Percentiles rank a stretch among this genome's conserved stretches.
phyloP scores from a whole-genome alignment of 2,888 invertebrate genomes.

The Labia minor region DNA sequence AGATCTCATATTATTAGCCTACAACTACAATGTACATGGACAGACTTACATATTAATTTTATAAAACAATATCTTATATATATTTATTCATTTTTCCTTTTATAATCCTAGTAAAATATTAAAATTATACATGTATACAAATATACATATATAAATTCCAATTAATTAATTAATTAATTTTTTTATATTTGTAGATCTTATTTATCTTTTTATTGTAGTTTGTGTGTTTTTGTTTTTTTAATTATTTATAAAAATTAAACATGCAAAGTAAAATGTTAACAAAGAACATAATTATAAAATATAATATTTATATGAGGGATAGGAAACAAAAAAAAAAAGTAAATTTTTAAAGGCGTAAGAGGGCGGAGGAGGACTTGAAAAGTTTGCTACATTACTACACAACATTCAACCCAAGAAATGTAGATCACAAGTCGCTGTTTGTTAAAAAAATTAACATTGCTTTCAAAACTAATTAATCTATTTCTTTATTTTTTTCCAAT shows the following conservation, averaged over 20 bases:
- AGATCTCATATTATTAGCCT: constrained; percentile 20
- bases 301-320: too few species aligned
- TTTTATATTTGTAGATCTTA: too few species aligned
- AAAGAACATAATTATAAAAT: not conserved
- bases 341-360: not conserved
- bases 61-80: constrained; percentile 19
- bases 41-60: not conserved
- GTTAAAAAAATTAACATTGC: not conserved
- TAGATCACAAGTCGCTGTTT: constrained; percentile 13
- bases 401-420: constrained; percentile 24
- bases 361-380: constrained; percentile 17
- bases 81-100: constrained; percentile 17
- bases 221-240: constrained; percentile 15
- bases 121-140: constrained; percentile 17
- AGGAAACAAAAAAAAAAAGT: not conserved
- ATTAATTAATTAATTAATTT: constrained; percentile 20
- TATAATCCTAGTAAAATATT: constrained; percentile 21
- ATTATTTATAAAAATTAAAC: constrained; percentile 22
- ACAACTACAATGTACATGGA: constrained; percentile 15
- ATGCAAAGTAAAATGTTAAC: constrained; percentile 21
- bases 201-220: too few species aligned
- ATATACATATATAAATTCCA: not conserved
- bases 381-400: constrained; percentile 22
- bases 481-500: too few species aligned
- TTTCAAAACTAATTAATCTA: not conserved